Evolutionary conservation across 2,888 invertebrate genomes (phyloP), one percentile per base, ranked within the genome.

Genomic region (Chymomyza fuscimana): DNA sequence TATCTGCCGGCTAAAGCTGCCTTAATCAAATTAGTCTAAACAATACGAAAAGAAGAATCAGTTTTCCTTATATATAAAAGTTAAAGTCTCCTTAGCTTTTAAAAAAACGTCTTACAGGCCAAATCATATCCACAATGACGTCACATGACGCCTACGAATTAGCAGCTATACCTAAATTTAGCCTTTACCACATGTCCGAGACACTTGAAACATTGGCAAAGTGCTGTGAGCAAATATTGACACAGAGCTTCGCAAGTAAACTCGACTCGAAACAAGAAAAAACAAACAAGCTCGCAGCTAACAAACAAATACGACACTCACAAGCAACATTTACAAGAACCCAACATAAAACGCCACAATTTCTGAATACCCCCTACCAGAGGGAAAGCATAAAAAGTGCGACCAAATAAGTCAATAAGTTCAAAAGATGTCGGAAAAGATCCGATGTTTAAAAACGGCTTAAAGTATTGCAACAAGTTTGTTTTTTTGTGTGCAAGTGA

Each of bases 191-290:
- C 12, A 12, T 46, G 40, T 46, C 40, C 40, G 6, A 46, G 40
- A 12, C 40, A 46, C 40, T 46, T 46, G 40, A 36, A 62, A 78
- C 88, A 88, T 84, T 84, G 88, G 88, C 83, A 85, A 85, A 87
- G 87, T 84, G 89, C 85, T 88, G 89, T 75, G 82, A 65, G 19
- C 78, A 81, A 87, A 87, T 87, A 82, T 88, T 89, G 80, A 80
- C 86, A 65, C 72, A 76, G 86, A 83, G 84, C 88, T 83, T 89
- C 84, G 89, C 87, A 89, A 89, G 88, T 82, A 87, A 89, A 84
- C 89, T 88, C 79, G 86, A 89, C 80, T 83, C 84, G 40, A 46
- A 46, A 87, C 88, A 87, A 89, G 77, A 88, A 89, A 81, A 88
- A 77, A 77, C 72, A 60, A 16, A 56, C 19, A 60, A 65, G 29